Conservation (phyloP, 2,888 invertebrate genomes). For the Conops quadrifasciatus region DNA sequence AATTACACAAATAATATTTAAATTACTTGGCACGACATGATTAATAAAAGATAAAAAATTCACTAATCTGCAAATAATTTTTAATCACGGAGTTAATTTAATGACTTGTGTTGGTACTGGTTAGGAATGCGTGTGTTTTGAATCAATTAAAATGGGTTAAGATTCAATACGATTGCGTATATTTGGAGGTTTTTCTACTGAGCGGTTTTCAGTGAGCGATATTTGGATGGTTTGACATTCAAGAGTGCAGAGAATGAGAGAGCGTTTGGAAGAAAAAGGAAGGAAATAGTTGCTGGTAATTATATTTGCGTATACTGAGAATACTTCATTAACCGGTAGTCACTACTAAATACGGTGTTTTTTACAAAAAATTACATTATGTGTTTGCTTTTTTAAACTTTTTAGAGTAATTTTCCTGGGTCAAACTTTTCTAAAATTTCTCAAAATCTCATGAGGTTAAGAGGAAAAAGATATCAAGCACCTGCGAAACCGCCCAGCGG, state of each 20-base stretch:
- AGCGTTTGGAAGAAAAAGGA: not conserved
- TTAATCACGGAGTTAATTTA: no score
- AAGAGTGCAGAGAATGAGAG: slow-evolving; percentile 1
- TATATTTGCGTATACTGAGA: no score
- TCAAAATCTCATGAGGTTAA: not conserved
- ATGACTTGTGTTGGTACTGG: no score
- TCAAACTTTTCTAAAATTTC: not conserved
- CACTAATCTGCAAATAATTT: not conserved
- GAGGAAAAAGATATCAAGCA: slow-evolving; percentile 47
- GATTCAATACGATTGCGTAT: no score
- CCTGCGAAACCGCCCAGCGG: slow-evolving; percentile 65
- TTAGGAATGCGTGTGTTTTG: no score
- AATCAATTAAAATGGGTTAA: not conserved
- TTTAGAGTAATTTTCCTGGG: no score
- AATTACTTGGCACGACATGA: not conserved
- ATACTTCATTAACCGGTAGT: not conserved
- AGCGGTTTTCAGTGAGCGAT: not conserved
- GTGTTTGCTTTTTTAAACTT: no score
- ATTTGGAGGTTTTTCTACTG: no score
- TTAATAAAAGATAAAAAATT: slow-evolving; percentile 3
- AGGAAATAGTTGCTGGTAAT: not conserved
- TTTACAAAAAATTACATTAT: no score
- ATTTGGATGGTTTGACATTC: not conserved
- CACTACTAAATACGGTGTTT: not conserved
- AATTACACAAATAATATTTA: slow-evolving; percentile 27